Base-by-base conservation (phyloP, 2,888 invertebrate genomes). In the Linyphia triangularis region DNA sequence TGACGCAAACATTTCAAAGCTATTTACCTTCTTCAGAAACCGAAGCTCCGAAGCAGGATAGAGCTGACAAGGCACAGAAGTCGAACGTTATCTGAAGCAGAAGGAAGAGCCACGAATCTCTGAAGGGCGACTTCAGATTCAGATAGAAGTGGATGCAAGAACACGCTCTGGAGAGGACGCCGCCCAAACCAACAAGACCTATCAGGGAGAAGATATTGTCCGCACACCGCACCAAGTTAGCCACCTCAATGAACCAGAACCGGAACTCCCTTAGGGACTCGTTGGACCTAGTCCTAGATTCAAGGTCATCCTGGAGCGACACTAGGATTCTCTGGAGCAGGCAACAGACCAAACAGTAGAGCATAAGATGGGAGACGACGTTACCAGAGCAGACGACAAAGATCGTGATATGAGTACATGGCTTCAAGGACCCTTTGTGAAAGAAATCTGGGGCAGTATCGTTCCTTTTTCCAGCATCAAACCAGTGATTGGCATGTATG, bases 81-180 rank as follows among this genome's bases (percentile, higher is more conserved):
- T 88, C 86, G 43, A 88, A 88, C 0, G 59, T 5, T 2, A 75
- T 59, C 67, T 88, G 86, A 7, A 67, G 24, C 19, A 81, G 43
- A n/a, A 81, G 51, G 59, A 88, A 88, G 13, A 69, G 33, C 81
- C 63, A 69, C 13, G 86, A 78, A 26, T 59, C 72, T 24, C 24
- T 30, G 22, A 72, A 63, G 4, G 86, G 65, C 0, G 51, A 16
- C n/a, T 30, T 73, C 19, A 88, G 24, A 13, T 88, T 88, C 57
- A 88, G 81, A 22, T 88, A 88, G 22, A 88, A 88, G 33, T 88
- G 86, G 30, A 88, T 88, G 69, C 86, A 81, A 2, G 86, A 65
- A 7, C 86, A 88, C 0, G 81, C 81, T 7, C 86, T 73, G 16
- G 79, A 61, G 40, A 88, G 81, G 2, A 81, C 81, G 7, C 81